Evolutionary conservation across 1,140 invertebrate genomes (phyloP), one percentile per base, ranked within the genome.

Genomic region (Leptopilina boulardi): DNA sequence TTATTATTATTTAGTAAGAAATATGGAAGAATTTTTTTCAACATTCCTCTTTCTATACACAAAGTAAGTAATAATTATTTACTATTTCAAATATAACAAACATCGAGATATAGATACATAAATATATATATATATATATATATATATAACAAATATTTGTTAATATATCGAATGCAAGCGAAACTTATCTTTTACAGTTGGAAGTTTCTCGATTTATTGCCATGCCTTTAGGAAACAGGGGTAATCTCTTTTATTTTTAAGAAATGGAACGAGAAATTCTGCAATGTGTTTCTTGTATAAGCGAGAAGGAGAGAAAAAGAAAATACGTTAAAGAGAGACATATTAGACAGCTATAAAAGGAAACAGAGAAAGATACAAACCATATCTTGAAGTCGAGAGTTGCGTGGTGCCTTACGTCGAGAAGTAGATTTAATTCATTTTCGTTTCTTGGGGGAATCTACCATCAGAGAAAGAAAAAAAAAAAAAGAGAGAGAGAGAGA

Each of bases 331-430:
- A 56, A 56, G 21, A 56, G 51, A 56, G 18, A 56, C 51, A 56
- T 19, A 54, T 54, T 54, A 54, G 51, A 54, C 51, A 21, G 6
- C 8, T 56, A 23, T 56, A 56, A 56, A 56, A 6, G 6, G 19
- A 56, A 56, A 56, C 51, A 56, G 51, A 56, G 51, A 23, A 56
- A 23, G 51, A 56, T 56, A 56, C 51, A 56, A 56, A 56, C 18
- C 51, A 56, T 56, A 56, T 23, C 51, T 56, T 5, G 19, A 56
- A 23, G 51, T 56, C 51, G 21, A 21, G 51, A 56, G 19, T 54
- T 56, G 51, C 51, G 18, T 56, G 19, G 51, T 19, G 51, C 4
- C 21, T 56, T 23, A 56, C 51, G 51, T 23, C 21, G 19, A 56
- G 51, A 18, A 21, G 21, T 23, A 11, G 18, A 21, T 56, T 56